These are phyloP conservation scores for Seriola dumerili DNA, from an alignment of 2,113 vertebrate genomes.

Conservation along the genomic window DNA sequence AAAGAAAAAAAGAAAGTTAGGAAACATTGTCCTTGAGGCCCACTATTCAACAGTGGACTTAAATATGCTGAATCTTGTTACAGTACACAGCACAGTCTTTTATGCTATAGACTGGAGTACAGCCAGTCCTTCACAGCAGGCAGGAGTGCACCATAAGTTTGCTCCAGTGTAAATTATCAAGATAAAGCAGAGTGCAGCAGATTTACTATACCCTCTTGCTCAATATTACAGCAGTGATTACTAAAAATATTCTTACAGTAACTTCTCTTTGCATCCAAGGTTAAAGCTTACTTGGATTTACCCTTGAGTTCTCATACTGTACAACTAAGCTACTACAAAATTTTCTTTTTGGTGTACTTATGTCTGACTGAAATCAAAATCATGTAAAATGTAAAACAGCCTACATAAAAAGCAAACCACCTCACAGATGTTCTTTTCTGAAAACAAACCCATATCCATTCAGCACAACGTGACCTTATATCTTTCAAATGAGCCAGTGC, in stretches of 20 bases:
- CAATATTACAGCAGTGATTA: constrained; percentile 6
- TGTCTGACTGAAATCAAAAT: not conserved
- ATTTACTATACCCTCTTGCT: constrained; percentile 24
- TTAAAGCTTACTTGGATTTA: not conserved
- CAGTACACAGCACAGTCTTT: constrained; percentile 27
- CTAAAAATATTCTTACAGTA: not conserved
- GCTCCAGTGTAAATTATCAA: constrained; percentile 48
- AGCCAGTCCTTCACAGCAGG: constrained; percentile 10
- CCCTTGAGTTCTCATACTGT: not conserved
- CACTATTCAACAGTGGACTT: constrained; percentile 51
- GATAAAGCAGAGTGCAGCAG: constrained; percentile 42
- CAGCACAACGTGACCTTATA: constrained; percentile 47
- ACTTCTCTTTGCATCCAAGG: not conserved
- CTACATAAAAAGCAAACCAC: not conserved
- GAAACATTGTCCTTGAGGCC: constrained; percentile 76
- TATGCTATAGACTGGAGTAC: constrained; percentile 27
- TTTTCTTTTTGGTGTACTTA: not conserved
- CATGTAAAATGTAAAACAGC: not conserved
- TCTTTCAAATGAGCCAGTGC: constrained; percentile 54
- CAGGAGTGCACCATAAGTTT: constrained; percentile 35
- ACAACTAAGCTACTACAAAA: not conserved
- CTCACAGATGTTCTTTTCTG: constrained; percentile 22
- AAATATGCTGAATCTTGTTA: constrained; percentile 57
- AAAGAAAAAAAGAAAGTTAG: constrained; percentile 61
- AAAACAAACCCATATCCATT: constrained; percentile 42